Evolutionary conservation across 2,888 invertebrate species (phyloP).

Genomic region (Dicyrtomina minuta): DNA sequence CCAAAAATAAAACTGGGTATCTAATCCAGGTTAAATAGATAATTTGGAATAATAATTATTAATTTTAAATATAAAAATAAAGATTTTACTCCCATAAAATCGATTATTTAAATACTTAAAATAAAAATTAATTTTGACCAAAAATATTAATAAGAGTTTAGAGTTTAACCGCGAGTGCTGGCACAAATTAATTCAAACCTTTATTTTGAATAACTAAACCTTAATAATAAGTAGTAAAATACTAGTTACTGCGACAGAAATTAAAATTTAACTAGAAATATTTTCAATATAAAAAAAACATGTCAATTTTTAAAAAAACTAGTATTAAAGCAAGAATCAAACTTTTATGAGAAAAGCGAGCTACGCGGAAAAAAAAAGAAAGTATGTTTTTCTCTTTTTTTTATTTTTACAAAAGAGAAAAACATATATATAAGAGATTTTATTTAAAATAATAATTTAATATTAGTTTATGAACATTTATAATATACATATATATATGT

Average conservation of each 20-base stretch:
- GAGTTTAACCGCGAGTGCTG: slow-evolving; percentile 72
- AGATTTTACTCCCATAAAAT: slow-evolving; percentile 59
- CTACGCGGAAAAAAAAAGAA: too few species aligned
- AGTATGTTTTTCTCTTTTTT: slow-evolving; percentile 58
- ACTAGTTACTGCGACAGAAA: background rate
- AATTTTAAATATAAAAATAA: slow-evolving; percentile 59
- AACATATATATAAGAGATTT: too few species aligned
- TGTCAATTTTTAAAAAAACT: slow-evolving; percentile 51
- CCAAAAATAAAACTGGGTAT: slow-evolving; percentile 64
- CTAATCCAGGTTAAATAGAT: slow-evolving; percentile 66
- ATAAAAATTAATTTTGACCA: slow-evolving; percentile 58
- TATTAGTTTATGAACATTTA: too few species aligned
- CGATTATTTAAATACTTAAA: slow-evolving; percentile 56
- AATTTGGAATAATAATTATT: slow-evolving; percentile 56
- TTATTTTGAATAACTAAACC: slow-evolving; percentile 58
- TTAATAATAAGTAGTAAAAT: slow-evolving; percentile 47
- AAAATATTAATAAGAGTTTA: slow-evolving; percentile 60
- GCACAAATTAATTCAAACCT: slow-evolving; percentile 68
- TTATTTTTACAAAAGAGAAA: slow-evolving; percentile 55
- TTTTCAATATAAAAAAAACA: background rate
- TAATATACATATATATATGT: too few species aligned
- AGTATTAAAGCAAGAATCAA: slow-evolving; percentile 57
- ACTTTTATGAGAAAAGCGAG: background rate
- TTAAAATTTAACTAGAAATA: slow-evolving; percentile 17
- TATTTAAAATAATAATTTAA: too few species aligned